Base-by-base conservation (phyloP, 2,888 invertebrate species). In the Apotomis capreana region DNA sequence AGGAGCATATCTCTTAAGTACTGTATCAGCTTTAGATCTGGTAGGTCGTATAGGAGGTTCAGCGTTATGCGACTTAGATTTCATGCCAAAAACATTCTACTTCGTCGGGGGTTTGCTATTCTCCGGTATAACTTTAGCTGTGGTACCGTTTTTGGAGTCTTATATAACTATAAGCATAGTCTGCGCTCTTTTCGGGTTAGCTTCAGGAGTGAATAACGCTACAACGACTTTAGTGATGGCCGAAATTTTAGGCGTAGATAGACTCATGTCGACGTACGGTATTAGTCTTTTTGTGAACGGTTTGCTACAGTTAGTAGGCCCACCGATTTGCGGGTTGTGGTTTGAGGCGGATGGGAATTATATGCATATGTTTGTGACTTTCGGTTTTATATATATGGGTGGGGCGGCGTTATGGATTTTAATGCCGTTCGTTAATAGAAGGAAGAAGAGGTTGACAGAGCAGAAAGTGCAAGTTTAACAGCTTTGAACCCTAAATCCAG, bases 151-250 rank as follows among this genome's bases (percentile, higher is more conserved):
- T 76, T 94, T 96, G 9, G 84, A 89, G 0, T 93, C 94, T 4
- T 97, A 97, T 83, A 80, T 89, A 0, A 83, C 91, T 74, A 91
- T 97, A 3, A 95, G 96, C 72, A 88, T 95, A 61, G 95, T 95
- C 81, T 97, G 97, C 82, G 95, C 95, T 0, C 83, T 96, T 0
- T 97, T 97, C 79, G 97, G 97, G 0, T 86, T 97, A 0, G 96
- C 97, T 0, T 97, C 97, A 0, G 97, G 97, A 0, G 94, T 96
- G 0, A 97, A 97, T 83, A 97, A 97, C 9, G 97, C 97, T 4
- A 96, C 97, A 0, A 97, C 97, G 0, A 97, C 97, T 0, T 94
- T 97, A 52, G 96, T 97, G 0, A 97, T 97, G 96, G 97, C 97
- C 0, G 97, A 97, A 82, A 95, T 97, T 89, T 88, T 97, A n/a